A percentile compares a stretch with the other conserved stretches of the same genome.
phyloP scores from a whole-genome alignment of 2,797 vertebrate genomes.

The Odontamblyopus rebecca region DNA sequence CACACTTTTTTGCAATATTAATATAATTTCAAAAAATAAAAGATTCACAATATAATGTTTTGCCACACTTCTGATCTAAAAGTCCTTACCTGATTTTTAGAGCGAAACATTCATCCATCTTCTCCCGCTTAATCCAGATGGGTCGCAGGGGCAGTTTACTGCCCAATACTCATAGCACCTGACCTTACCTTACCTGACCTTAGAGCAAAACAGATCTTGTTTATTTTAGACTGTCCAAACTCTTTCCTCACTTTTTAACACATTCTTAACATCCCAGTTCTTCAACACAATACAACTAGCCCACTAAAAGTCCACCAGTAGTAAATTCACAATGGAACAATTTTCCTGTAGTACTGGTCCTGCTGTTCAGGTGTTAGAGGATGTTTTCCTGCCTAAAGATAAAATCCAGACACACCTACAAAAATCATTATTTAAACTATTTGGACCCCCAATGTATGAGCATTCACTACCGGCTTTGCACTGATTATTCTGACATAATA shows the following conservation, averaged over 20 bases:
- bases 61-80: not conserved
- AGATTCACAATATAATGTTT: too few species aligned
- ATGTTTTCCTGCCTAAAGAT: not conserved
- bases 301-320: not conserved
- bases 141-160: too few species aligned
- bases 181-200: not conserved
- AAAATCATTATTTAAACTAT: not conserved
- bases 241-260: too few species aligned
- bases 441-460: not conserved
- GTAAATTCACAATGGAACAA: not conserved
- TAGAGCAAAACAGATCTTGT: not conserved
- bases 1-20: not conserved
- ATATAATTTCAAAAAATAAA: not conserved
- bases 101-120: too few species aligned
- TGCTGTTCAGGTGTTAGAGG: too few species aligned
- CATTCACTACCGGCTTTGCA: conserved; percentile 16
- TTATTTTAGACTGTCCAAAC: not conserved
- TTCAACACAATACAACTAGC: too few species aligned
- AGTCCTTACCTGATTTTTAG: not conserved
- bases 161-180: too few species aligned
- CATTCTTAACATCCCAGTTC: not conserved
- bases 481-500: conserved; percentile 68
- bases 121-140: too few species aligned
- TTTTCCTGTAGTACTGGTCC: not conserved
- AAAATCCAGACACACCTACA: not conserved